Evolutionary conservation across 2,797 vertebrate genomes (phyloP).

Genomic region (Falco cherrug): DNA sequence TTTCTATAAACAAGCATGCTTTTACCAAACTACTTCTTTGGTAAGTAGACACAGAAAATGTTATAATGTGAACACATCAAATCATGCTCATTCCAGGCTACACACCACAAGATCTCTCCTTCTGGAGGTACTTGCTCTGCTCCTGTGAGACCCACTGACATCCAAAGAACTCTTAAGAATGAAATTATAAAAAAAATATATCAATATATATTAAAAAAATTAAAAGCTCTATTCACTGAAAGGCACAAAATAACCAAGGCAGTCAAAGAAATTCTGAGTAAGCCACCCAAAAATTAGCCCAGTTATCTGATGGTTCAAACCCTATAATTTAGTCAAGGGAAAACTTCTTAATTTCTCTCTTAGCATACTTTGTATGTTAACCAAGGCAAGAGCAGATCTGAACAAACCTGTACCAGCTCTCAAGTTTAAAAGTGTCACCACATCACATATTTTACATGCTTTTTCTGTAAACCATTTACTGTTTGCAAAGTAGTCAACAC

Average conservation of each 20-base stretch:
- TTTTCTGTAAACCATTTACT: neutral
- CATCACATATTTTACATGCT: neutral
- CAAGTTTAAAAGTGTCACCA: neutral
- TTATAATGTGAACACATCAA: neutral
- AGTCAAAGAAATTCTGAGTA: neutral
- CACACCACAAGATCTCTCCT: constrained; percentile 86
- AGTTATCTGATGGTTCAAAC: neutral
- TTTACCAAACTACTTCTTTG: neutral
- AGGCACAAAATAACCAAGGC: neutral
- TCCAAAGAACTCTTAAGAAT: constrained; percentile 77
- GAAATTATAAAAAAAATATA: constrained; percentile 50
- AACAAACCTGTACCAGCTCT: neutral
- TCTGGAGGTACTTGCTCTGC: constrained; percentile 78
- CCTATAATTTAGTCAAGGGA: neutral
- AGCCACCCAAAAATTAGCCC: rapidly evolving
- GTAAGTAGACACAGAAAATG: neutral
- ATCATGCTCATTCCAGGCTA: constrained; percentile 59
- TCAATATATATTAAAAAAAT: neutral
- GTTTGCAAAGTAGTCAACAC: neutral
- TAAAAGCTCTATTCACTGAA: neutral
- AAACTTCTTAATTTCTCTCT: neutral
- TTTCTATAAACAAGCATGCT: neutral
- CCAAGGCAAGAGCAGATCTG: neutral
- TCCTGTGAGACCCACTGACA: constrained; percentile 77
- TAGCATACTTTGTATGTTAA: neutral